Evolutionary conservation across 2,888 invertebrate genomes (phyloP).

Genomic region (Nomada fucata): DNA sequence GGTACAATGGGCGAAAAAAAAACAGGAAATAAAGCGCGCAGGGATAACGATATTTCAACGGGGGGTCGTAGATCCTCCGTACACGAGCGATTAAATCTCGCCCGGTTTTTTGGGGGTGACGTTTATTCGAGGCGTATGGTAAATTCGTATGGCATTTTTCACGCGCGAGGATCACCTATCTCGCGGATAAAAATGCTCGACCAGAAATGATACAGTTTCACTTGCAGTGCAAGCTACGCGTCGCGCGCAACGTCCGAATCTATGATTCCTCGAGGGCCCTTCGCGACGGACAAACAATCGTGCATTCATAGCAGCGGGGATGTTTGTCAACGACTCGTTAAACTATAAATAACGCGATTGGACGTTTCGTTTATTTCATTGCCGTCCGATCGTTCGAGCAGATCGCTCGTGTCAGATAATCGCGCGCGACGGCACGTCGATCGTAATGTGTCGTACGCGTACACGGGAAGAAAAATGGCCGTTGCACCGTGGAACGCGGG

Average conservation of each 20-base stretch:
- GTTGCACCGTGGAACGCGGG: not conserved
- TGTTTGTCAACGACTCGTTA: not conserved
- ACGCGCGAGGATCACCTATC: constrained; percentile 13
- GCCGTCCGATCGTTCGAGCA: not conserved
- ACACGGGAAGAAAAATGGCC: not conserved
- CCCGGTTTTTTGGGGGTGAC: constrained; percentile 20
- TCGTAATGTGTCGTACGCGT: not conserved
- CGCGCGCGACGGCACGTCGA: not conserved
- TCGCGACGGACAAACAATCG: not conserved
- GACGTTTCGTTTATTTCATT: not conserved
- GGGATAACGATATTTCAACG: constrained; percentile 16
- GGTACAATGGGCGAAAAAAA: not conserved
- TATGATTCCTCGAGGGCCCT: constrained; percentile 1
- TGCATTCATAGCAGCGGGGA: not conserved
- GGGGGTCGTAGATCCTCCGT: constrained; percentile 4
- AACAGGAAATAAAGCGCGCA: constrained; percentile 2
- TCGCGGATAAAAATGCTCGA: constrained; percentile 30
- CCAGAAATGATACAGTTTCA: constrained; percentile 1
- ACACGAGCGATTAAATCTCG: constrained; percentile 26
- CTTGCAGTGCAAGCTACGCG: not conserved
- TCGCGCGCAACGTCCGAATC: not conserved
- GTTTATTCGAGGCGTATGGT: constrained; percentile 33
- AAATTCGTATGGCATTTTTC: constrained; percentile 33
- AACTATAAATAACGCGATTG: not conserved
- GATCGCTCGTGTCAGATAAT: constrained; percentile 11